These are phyloP conservation scores for Edolisoma coerulescens DNA, from an alignment of 2,113 vertebrate species.

Conservation along the genomic window DNA sequence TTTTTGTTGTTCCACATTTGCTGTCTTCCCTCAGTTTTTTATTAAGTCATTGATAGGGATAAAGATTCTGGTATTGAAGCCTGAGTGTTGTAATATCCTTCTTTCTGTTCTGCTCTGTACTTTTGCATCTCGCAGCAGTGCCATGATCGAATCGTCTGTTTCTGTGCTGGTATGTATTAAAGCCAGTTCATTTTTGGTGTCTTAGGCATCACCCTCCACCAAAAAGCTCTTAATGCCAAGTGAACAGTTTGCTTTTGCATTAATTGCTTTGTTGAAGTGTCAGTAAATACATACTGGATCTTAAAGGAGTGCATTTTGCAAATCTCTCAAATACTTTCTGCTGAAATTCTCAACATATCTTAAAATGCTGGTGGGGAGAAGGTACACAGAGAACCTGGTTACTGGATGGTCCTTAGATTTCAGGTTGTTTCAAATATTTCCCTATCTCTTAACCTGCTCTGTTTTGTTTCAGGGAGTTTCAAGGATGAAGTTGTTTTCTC, in stretches of 20 bases:
- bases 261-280: not conserved
- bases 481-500: not conserved
- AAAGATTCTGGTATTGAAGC: not conserved
- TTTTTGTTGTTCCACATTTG: constrained; percentile 13
- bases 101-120: not conserved
- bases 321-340: not conserved
- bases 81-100: not conserved
- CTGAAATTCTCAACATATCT: not conserved
- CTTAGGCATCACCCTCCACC: not conserved
- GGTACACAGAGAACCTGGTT: not conserved
- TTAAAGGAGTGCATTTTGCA: not conserved
- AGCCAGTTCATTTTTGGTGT: not conserved
- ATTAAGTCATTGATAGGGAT: not conserved
- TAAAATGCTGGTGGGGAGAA: not conserved
- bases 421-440: not conserved
- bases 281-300: not conserved
- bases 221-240: not conserved
- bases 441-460: not conserved
- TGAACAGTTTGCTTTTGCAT: not conserved
- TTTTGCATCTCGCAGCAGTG: not conserved
- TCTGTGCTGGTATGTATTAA: not conserved
- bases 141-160: not conserved
- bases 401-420: not conserved
- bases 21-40: constrained; percentile 9
- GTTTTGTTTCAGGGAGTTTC: not conserved